Base-by-base conservation (phyloP, 2,888 invertebrate species). In the Thelaira solivaga region DNA sequence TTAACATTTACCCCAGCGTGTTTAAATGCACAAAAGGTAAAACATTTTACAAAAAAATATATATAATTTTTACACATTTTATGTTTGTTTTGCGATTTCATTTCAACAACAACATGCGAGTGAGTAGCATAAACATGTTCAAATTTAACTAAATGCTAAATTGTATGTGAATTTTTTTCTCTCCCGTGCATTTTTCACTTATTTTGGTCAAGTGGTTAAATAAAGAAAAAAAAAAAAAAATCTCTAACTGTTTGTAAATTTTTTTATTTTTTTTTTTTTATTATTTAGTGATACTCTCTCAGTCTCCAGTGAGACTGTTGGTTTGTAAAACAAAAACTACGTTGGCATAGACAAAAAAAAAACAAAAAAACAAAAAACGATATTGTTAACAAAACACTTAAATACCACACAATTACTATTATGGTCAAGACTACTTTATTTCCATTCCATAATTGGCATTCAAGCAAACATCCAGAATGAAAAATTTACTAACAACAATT, bases 401-500 rank as follows among this genome's bases (percentile, higher is more conserved):
- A 78, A 78, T 78, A 74, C 69, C 74, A 67, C 26, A 65, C 45
- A 45, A 65, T 78, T 71, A 55, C 78, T 20, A 53, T 65, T 67
- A 71, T 74, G 78, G 78, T 65, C 53, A 78, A 65, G 55, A 71
- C 74, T 55, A 74, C 74, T 78, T 74, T 8, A 69, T 61, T 71
- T 47, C 65, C 41, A 29, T 53, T 26, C 74, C 74, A 61, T 67
- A 78, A 74, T 31, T 69, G 78, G 74, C 55, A 8, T 39, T 31
- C 4, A 62, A 41, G 26, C 20, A 1, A 31, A 73, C 53, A 43
- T 59, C 29, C 55, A 53, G 31, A 61, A 68, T 68, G 53, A 68
- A 61, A 55, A 53, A 61, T 68, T 36, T 29, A 43, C 49, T 49
- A 71, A 57, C 11, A 22, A 22, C 18, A 31, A 45, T 29, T 20